These are phyloP conservation scores for Rhinoraja longicauda DNA, from an alignment of 2,797 vertebrate genomes.

Conservation along the genomic window DNA sequence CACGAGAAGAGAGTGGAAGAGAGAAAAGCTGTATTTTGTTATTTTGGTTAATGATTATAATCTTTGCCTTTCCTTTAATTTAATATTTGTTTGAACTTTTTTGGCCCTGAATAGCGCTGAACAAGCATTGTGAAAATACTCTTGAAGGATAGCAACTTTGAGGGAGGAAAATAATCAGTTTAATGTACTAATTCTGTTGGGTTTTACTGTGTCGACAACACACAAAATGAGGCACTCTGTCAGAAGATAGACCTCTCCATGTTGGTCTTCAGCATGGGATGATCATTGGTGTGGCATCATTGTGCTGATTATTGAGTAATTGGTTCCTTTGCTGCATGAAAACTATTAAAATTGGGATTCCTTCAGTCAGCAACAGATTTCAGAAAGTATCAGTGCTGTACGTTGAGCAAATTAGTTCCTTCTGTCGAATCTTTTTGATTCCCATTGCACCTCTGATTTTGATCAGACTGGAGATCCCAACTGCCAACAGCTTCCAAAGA, in stretches of 20 bases:
- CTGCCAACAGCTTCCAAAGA: not conserved
- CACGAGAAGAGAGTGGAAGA: not conserved
- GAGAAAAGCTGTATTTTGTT: not conserved
- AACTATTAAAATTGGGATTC: not conserved
- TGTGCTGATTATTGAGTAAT: not conserved
- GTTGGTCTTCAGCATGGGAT: not conserved
- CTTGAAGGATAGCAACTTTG: not conserved
- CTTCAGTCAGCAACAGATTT: not conserved
- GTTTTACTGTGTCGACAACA: not conserved
- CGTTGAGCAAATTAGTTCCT: not conserved
- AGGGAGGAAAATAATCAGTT: not conserved
- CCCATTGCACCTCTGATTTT: not conserved
- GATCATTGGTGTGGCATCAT: no score
- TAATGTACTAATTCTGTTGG: not conserved
- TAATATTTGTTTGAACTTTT: conserved; percentile 14
- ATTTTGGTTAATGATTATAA: not conserved
- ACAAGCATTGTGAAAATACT: not conserved
- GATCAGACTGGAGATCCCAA: not conserved
- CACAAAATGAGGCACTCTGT: not conserved
- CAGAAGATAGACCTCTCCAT: not conserved
- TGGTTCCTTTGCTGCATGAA: not conserved
- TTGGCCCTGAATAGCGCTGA: not conserved
- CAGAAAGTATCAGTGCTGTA: not conserved
- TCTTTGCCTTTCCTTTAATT: not conserved
- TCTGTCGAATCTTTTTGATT: not conserved